Evolutionary conservation across 1,140 invertebrate genomes (phyloP).

Genomic region (Scylla paramamosain): DNA sequence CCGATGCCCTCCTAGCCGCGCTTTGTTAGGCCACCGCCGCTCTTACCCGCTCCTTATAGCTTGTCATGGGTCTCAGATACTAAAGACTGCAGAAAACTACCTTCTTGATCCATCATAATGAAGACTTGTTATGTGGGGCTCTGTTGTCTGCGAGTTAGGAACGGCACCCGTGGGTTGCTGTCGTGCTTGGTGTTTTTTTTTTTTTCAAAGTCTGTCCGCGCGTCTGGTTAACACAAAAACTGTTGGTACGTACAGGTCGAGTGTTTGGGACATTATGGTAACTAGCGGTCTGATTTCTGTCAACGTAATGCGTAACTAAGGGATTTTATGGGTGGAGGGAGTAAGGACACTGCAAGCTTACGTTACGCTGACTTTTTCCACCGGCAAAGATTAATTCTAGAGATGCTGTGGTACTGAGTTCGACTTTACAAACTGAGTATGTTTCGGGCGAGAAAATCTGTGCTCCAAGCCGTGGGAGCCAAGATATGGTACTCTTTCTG

Average conservation of each 20-base stretch:
- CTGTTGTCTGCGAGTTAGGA: too few species aligned
- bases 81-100: too few species aligned
- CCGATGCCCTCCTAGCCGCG: too few species aligned
- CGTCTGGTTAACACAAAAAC: background rate
- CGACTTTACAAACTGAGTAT: background rate
- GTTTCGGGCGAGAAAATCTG: background rate
- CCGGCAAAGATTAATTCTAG: background rate
- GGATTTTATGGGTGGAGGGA: background rate
- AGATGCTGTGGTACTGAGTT: background rate
- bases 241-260: background rate
- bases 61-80: too few species aligned
- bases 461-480: background rate
- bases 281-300: constrained; percentile 35
- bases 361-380: background rate
- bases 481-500: too few species aligned
- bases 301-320: constrained; percentile 23
- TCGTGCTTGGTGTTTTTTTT: too few species aligned
- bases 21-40: too few species aligned
- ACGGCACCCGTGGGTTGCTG: too few species aligned
- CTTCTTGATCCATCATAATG: too few species aligned
- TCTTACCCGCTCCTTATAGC: too few species aligned
- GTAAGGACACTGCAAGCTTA: background rate
- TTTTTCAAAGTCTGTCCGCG: background rate
- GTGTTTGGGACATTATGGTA: constrained; percentile 9
- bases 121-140: too few species aligned